Conservation (phyloP, 35 echinoderm and acorn worm species). For the Eucidaris tribuloides region DNA sequence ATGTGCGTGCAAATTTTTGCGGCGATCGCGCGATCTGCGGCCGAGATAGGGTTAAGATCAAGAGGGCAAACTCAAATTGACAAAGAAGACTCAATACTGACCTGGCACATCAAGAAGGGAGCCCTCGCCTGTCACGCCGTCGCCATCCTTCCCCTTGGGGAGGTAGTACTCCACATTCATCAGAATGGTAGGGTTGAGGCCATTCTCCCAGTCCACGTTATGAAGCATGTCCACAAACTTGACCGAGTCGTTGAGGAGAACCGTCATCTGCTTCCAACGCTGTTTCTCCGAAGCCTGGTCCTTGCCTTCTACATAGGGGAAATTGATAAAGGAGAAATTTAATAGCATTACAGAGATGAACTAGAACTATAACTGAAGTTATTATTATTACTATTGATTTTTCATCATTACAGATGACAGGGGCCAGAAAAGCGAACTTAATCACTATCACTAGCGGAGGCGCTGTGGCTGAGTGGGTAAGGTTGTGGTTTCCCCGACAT, state of each 20-base stretch:
- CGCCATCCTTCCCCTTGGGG: constrained; percentile 64
- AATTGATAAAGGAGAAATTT: no score
- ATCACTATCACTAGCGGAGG: no score
- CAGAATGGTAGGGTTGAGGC: constrained; percentile 52
- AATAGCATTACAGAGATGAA: no score
- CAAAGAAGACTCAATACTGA: constrained; percentile 8
- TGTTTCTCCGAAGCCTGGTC: constrained; percentile 70
- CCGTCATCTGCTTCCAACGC: constrained; percentile 94
- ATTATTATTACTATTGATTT: no score
- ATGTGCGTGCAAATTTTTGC: no score
- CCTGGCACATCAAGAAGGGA: constrained; percentile 85
- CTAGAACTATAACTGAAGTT: no score
- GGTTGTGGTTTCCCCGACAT: no score
- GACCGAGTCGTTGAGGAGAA: constrained; percentile 78
- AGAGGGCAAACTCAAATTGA: no score
- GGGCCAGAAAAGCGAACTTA: no score
- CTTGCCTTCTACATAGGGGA: constrained; percentile 86
- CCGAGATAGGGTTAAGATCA: neutral
- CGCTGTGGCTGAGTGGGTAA: no score
- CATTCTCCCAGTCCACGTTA: constrained; percentile 85
- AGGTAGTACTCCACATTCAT: constrained; percentile 74
- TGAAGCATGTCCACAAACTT: constrained; percentile 97
- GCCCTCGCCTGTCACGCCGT: constrained; percentile 94
- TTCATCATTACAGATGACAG: no score
- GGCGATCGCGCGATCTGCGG: no score